phyloP scores from a whole-genome alignment of 2,888 invertebrate species.

The Isotomurus palustris region DNA sequence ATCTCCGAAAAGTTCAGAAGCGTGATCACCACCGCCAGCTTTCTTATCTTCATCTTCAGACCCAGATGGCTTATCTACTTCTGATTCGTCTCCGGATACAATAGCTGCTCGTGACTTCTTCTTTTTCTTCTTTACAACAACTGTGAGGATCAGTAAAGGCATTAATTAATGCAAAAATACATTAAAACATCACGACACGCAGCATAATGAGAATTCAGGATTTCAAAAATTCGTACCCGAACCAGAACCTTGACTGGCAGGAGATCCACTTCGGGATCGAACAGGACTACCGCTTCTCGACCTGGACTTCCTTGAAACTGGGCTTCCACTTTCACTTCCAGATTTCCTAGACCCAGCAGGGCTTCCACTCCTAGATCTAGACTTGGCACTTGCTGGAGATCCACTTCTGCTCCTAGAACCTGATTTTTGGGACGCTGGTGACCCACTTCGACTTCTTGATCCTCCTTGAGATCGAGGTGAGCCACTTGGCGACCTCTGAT shows the following conservation, averaged over 20 bases:
- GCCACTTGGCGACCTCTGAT: conserved; percentile 17
- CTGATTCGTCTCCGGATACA: conserved; percentile 68
- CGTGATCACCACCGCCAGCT: conserved; percentile 57
- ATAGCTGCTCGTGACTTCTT: conserved; percentile 50
- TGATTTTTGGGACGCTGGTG: conserved; percentile 51
- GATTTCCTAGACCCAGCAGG: conserved; percentile 15
- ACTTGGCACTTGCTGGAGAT: conserved; percentile 50
- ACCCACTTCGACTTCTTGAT: conserved; percentile 48
- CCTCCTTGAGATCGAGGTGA: conserved; percentile 38
- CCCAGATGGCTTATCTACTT: too few species aligned
- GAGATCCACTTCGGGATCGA: conserved; percentile 13
- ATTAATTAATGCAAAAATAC: too few species aligned
- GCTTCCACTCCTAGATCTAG: conserved; percentile 41
- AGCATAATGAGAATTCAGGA: too few species aligned
- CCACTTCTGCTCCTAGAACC: conserved; percentile 43
- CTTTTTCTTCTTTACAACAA: too few species aligned
- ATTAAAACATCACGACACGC: too few species aligned
- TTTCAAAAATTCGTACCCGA: too few species aligned
- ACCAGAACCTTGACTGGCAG: conserved; percentile 6
- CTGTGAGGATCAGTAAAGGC: too few species aligned
- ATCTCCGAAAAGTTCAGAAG: conserved; percentile 85
- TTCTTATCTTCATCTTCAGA: conserved; percentile 39
- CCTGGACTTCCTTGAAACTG: conserved; percentile 18
- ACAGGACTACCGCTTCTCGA: conserved; percentile 42
- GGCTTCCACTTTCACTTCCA: conserved; percentile 29